Evolutionary conservation across 2,113 vertebrate species (phyloP), one percentile per base, ranked within the genome.

Genomic region (Malurus cyaneus): DNA sequence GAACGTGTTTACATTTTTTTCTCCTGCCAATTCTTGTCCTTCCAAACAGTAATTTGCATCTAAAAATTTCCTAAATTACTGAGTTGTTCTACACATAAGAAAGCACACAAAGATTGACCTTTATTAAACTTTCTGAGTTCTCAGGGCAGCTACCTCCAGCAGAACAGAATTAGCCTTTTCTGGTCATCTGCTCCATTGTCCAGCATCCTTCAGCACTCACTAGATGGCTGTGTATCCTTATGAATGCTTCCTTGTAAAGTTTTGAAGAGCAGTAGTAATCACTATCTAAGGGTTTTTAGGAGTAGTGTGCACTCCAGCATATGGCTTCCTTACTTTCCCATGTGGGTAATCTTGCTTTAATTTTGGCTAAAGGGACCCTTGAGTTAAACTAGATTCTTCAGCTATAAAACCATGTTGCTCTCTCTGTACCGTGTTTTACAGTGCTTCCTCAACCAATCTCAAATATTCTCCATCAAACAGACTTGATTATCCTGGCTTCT

Each of bases 151-250:
- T 71, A 11, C n/a, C 18, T 79, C n/a, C 17, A 72, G 67, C 28
- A 67, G 74, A 93, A 47, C 2, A 79, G 46, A 53, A 19, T 65
- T 86, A 52, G 44, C 10, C 13, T 31, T 9, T 67, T 86, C n/a
- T 64, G 70, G 16, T 28, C 32, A 26, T 76, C 49, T 82, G 65
- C 13, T 88, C 15, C 29, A 74, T 88, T 76, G 34, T 5, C 44
- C 31, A 82, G 31, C 59, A 66, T 42, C 42, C 64, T 84, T 66
- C 56, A 64, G 26, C 36, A 49, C 50, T 92, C 83, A 90, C 69
- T 92, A 95, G 86, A 24, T 94, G 96, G 91, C 77, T 94, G 60
- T 74, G 86, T 91, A 69, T 86, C 60, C 86, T 66, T 90, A 34
- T 23, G 28, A 62, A 78, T 54, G 23, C 16, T 70, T 73, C 29